Evolutionary conservation across 2,797 vertebrate species (phyloP), one percentile per base, ranked within the genome.

Genomic region (Aselliscus stoliczkanus): DNA sequence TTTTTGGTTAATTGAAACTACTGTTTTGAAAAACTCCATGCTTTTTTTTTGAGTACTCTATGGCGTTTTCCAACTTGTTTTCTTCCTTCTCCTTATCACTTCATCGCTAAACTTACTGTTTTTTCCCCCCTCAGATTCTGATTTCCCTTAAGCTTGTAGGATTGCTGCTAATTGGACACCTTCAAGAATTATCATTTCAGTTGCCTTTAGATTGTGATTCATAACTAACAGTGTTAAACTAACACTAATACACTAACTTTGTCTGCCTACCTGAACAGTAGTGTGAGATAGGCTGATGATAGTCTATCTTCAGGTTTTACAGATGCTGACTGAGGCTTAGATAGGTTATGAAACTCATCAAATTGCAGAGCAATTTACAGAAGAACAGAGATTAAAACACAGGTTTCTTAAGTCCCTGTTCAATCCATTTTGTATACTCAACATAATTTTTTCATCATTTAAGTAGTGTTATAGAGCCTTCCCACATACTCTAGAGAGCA

Each of bases 1-100:
- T 52, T 86, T 95, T 82, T 92, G 2, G 50, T 75, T 93, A 82
- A 94, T 82, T 60, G 84, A 77, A 84, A 29, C 4, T 73, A 85
- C n/a, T 84, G 34, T 82, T 95, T 88, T 88, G 44, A 93, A 90
- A 67, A 56, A 69, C 29, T 72, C 14, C 31, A 20, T 67, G 44
- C 15, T n/a, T 94, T 84, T 85, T 27, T 84, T 95, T 88, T 65
- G 29, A 69, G 37, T 27, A 62, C n/a, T 92, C 31, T 80, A n/a
- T 52, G 18, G 27, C 27, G 44, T 60, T 72, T 96, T 95, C 23
- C 42, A 87, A 18, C 54, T 91, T 69, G 44, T 47, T 86, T 93
- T 65, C 52, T 54, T 54, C 20, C 18, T 82, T 72, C 9, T 76
- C 37, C 27, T 75, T 85, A 72, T 67, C 52, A n/a, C 18, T 88